Conservation (phyloP, 2,888 invertebrate species). For the Polietes domitor region DNA sequence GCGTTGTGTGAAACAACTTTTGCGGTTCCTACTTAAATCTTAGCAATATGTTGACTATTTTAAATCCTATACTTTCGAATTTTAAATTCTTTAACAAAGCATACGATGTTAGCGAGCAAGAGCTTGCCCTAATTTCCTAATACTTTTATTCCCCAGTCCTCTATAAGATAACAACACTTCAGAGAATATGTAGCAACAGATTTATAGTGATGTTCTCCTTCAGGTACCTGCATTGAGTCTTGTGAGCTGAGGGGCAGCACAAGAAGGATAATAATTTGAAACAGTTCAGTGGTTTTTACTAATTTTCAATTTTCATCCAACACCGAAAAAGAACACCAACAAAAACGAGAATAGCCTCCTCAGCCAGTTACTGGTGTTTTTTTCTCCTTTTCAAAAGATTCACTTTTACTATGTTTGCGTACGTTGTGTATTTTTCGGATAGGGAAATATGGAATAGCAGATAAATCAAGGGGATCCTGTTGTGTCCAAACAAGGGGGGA, state of each 20-base stretch:
- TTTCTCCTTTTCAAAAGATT: background rate
- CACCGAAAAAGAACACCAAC: background rate
- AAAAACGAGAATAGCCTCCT: background rate
- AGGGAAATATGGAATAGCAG: background rate
- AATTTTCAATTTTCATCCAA: background rate
- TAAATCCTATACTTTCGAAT: too few species aligned
- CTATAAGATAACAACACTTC: too few species aligned
- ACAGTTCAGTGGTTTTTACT: background rate
- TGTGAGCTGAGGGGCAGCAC: background rate
- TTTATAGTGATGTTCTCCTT: too few species aligned
- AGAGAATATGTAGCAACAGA: too few species aligned
- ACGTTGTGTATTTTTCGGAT: background rate
- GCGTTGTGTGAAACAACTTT: too few species aligned
- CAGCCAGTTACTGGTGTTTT: background rate
- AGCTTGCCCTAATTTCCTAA: too few species aligned
- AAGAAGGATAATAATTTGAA: conserved; percentile 1
- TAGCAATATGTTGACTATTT: too few species aligned
- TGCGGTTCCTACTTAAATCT: too few species aligned
- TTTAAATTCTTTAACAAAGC: too few species aligned
- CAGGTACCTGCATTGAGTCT: too few species aligned
- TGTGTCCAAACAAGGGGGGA: background rate
- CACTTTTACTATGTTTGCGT: background rate
- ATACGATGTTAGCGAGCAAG: too few species aligned
- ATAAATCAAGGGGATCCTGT: background rate
- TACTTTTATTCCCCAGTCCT: too few species aligned